These are phyloP conservation scores for Balaeniceps rex DNA, from an alignment of 2,113 vertebrate species.

Conservation along the genomic window DNA sequence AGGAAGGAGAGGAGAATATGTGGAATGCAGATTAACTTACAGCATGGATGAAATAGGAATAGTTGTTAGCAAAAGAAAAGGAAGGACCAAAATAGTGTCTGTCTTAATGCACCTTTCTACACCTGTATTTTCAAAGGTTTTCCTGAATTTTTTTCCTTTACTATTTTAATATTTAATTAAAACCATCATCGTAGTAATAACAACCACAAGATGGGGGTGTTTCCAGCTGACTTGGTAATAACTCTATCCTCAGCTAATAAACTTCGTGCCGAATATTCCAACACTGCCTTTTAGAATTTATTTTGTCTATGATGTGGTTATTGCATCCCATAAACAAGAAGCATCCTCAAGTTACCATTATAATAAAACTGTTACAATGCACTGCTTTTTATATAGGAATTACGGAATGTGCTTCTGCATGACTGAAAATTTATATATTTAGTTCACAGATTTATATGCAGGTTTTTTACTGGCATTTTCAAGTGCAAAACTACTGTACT, in stretches of 20 bases:
- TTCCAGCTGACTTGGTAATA: not conserved
- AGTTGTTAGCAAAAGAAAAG: not conserved
- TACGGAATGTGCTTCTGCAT: constrained; percentile 12
- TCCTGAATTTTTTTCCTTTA: not conserved
- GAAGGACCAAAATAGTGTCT: not conserved
- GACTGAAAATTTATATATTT: not conserved
- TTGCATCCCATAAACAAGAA: constrained; percentile 66
- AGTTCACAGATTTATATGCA: not conserved
- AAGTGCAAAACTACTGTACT: not conserved
- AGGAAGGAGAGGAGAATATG: not conserved
- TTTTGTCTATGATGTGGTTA: constrained; percentile 52
- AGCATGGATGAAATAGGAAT: too few species aligned
- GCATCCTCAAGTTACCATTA: constrained; percentile 61
- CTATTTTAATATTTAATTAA: constrained; percentile 20
- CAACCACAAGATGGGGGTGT: not conserved
- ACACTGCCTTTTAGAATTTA: constrained; percentile 13
- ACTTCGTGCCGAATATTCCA: not conserved
- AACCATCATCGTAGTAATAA: not conserved
- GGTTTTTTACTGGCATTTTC: not conserved
- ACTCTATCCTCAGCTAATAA: constrained; percentile 42
- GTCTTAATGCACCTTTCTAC: not conserved
- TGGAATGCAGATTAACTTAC: not conserved
- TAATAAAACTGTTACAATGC: constrained; percentile 61
- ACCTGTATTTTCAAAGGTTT: not conserved
- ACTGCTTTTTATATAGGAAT: constrained; percentile 38